A percentile compares a stretch with the other conserved stretches of the same genome.
phyloP scores from a whole-genome alignment of 2,888 invertebrate genomes.

The Eilema sororculum region DNA sequence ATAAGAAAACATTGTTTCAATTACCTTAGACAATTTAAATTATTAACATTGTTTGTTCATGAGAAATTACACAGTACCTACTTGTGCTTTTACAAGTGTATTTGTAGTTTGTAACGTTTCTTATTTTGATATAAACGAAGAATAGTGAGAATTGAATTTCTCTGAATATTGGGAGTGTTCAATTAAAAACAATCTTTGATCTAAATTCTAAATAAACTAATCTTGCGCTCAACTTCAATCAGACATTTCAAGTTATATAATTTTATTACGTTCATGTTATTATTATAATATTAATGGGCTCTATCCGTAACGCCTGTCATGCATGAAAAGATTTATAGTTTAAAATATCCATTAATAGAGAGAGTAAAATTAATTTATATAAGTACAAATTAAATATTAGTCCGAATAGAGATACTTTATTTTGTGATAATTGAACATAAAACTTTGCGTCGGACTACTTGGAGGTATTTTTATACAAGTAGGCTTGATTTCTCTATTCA shows the following conservation, averaged over 20 bases:
- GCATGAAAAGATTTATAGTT: background rate
- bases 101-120: background rate
- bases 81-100: background rate
- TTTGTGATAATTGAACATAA: too few relatives aligned
- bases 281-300: too few relatives aligned
- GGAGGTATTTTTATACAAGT: too few relatives aligned
- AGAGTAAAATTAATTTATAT: too few relatives aligned
- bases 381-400: background rate
- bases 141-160: background rate
- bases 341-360: background rate
- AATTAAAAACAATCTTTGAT: constrained; percentile 31
- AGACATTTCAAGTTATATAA: constrained; percentile 17
- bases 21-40: constrained; percentile 26
- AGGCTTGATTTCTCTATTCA: too few relatives aligned
- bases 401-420: too few relatives aligned
- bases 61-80: constrained; percentile 13
- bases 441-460: too few relatives aligned
- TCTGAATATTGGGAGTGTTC: background rate
- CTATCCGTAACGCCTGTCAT: too few relatives aligned
- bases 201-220: constrained; percentile 26
- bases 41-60: constrained; percentile 16
- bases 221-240: constrained; percentile 17
- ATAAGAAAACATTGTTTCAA: constrained; percentile 26
- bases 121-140: background rate
- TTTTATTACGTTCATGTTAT: background rate